Evolutionary conservation across 2,797 vertebrate species (phyloP).

Genomic region (Pitangus sulphuratus): DNA sequence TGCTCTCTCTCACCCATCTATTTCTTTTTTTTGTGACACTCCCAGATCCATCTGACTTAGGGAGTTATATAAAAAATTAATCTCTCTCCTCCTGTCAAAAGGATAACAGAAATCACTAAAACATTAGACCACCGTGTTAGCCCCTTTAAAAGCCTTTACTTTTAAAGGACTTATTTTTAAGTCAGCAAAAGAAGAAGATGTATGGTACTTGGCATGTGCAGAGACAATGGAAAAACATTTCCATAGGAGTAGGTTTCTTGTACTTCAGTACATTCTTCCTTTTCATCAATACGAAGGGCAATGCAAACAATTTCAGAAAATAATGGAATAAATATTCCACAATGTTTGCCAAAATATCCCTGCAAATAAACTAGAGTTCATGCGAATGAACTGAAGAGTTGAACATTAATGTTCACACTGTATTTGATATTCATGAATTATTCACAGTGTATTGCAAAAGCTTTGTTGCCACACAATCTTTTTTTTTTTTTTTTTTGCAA

Average conservation of each 20-base stretch:
- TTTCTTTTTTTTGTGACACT: not conserved
- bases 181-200: not conserved
- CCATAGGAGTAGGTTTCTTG: not conserved
- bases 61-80: not conserved
- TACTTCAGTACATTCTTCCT: not conserved
- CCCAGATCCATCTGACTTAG: not conserved
- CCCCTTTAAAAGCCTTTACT: not conserved
- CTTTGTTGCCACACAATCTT: not conserved
- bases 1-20: not conserved
- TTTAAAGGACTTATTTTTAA: not conserved
- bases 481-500: not conserved
- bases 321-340: not conserved
- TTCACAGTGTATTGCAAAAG: not conserved
- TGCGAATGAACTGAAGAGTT: not conserved
- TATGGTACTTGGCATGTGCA: not conserved
- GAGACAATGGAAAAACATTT: not conserved
- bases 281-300: not conserved
- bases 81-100: not conserved
- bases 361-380: not conserved
- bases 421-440: not conserved
- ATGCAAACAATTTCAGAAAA: not conserved
- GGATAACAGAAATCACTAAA: not conserved
- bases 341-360: not conserved
- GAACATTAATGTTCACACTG: not conserved
- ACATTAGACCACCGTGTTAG: not conserved